phyloP scores from a whole-genome alignment of 2,797 vertebrate species.

The Zenarchopterus dispar region DNA sequence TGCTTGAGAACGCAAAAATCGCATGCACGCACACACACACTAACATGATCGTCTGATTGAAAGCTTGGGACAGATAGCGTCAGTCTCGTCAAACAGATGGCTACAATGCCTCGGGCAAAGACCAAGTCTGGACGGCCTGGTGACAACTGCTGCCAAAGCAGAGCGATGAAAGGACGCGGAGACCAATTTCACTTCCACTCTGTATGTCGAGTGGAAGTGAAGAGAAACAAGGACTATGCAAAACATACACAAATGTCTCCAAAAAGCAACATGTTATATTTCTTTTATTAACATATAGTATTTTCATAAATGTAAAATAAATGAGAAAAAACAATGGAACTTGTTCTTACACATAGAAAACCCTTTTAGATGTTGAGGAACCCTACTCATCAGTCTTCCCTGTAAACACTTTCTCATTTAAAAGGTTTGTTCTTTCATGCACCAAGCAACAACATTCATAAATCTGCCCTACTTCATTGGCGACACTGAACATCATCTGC shows the following conservation, averaged over 20 bases:
- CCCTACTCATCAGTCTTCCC: too few relatives aligned
- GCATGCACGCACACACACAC: conserved; percentile 1
- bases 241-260: neutral
- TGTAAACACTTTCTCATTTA: too few relatives aligned
- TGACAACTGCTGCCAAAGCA: conserved; percentile 65
- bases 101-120: conserved; percentile 66
- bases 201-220: conserved; percentile 9
- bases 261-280: too few relatives aligned
- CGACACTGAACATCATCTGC: too few relatives aligned
- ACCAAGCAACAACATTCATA: too few relatives aligned
- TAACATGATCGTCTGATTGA: conserved; percentile 33
- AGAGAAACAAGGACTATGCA: neutral
- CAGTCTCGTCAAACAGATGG: conserved; percentile 71
- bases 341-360: too few relatives aligned
- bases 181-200: conserved; percentile 28
- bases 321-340: too few relatives aligned
- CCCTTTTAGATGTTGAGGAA: too few relatives aligned
- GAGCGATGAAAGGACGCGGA: conserved; percentile 39
- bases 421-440: too few relatives aligned
- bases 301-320: too few relatives aligned
- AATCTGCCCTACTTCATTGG: too few relatives aligned
- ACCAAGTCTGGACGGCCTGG: conserved; percentile 66
- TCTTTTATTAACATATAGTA: too few relatives aligned
- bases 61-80: conserved; percentile 45
- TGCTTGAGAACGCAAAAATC: conserved; percentile 17